phyloP scores from a whole-genome alignment of 2,888 invertebrate genomes.

The Zelleria hepariella region DNA sequence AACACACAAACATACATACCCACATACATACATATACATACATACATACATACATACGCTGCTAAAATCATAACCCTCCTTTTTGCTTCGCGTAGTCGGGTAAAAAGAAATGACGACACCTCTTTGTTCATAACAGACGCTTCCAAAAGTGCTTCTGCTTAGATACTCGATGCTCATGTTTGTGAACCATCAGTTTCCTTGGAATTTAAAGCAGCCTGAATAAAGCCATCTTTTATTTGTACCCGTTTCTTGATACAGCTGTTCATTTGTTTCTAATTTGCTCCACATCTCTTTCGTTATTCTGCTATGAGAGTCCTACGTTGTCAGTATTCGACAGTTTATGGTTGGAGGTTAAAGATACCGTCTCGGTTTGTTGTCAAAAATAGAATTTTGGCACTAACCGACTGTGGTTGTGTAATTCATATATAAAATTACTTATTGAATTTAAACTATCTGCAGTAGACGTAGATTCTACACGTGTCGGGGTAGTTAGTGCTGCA shows the following conservation, averaged over 20 bases:
- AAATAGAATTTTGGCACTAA: constrained; percentile 72
- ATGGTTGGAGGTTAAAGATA: constrained; percentile 70
- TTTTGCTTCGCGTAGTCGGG: too few relatives aligned
- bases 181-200: neutral
- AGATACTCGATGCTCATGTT: too few relatives aligned
- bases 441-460: constrained; percentile 44
- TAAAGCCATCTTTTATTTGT: neutral
- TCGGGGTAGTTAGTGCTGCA: too few relatives aligned
- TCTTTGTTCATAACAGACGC: too few relatives aligned
- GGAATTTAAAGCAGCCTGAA: neutral
- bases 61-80: too few relatives aligned
- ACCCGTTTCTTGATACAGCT: neutral
- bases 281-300: constrained; percentile 13
- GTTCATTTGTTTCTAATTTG: constrained; percentile 5
- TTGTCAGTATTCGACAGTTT: constrained; percentile 63
- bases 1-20: too few relatives aligned
- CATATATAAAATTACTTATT: constrained; percentile 63
- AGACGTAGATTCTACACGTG: neutral
- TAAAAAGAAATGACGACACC: too few relatives aligned
- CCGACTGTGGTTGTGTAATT: constrained; percentile 68
- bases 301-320: constrained; percentile 23
- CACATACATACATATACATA: too few relatives aligned
- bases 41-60: too few relatives aligned
- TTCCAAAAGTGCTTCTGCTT: too few relatives aligned
- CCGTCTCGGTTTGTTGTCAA: constrained; percentile 67